Evolutionary conservation across 1,140 invertebrate species (phyloP), one percentile per base, ranked within the genome.

Genomic region (Phocides pigmalion): DNA sequence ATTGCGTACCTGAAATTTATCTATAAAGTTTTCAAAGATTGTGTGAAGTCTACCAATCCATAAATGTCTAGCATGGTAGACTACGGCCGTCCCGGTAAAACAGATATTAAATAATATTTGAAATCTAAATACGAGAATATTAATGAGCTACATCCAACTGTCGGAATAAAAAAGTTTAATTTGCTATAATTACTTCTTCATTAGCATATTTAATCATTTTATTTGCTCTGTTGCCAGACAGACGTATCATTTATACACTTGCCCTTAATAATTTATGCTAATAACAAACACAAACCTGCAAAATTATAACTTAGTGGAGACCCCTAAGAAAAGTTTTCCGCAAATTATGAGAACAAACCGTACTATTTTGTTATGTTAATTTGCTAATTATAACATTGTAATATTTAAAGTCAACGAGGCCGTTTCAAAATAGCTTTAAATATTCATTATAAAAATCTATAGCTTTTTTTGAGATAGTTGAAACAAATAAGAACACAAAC

Each of bases 181-280:
- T 59, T n/a, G 25, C 35, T 28, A 15, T 68, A 72, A 77, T 79
- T 80, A 71, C 49, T 19, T 16, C 25, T 64, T 42, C 35, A 83
- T 85, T 76, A 76, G 54, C 74, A 81, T 82, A 70, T 62, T 58
- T 82, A 76, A 78, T 79, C 64, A 77, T 75, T 79, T 72, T 71
- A 41, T 76, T 73, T 76, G 63, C 62, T 56, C 61, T 70, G 66
- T 62, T 69, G 72, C 66, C 56, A 47, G 64, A 75, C 66, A 37
- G 44, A 56, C 16, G 37, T 56, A 66, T 62, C 54, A 82, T 78
- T 82, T 71, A 80, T 75, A 78, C 64, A 61, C 42, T 46, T 70
- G 54, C 59, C 56, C 70, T 73, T 67, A 61, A 68, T 81, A 80
- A 82, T 84, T 79, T 82, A 82, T 85, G 81, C 65, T 77, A 73